Conservation (phyloP, 2,888 invertebrate species). For the Xestobium rufovillosum region DNA sequence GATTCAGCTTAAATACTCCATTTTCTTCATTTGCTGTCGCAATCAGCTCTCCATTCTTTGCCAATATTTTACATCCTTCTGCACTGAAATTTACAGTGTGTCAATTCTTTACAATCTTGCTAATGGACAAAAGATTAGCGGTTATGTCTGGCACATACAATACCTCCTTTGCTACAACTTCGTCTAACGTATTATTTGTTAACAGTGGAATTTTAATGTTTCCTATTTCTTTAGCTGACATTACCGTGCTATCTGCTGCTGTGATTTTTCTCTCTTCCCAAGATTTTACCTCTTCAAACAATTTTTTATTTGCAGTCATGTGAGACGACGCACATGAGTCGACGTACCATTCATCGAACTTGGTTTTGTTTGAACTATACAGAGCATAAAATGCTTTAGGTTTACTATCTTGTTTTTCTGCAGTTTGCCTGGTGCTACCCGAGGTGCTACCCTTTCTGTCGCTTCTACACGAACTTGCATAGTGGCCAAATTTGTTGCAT, state of each 20-base stretch:
- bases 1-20: conserved; percentile 16
- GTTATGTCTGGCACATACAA: conserved; percentile 14
- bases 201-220: too few relatives aligned
- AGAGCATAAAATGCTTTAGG: too few relatives aligned
- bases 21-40: conserved; percentile 14
- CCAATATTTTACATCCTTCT: conserved; percentile 14
- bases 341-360: too few relatives aligned
- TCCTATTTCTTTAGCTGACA: conserved; percentile 2
- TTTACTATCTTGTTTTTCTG: too few relatives aligned
- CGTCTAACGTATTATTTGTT: conserved; percentile 1
- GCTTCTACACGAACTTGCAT: too few relatives aligned
- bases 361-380: too few relatives aligned
- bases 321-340: conserved; percentile 19
- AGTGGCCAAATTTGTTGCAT: too few relatives aligned
- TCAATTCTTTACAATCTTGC: conserved; percentile 16
- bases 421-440: too few relatives aligned
- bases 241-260: conserved; percentile 1
- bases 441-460: too few relatives aligned
- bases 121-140: conserved; percentile 19
- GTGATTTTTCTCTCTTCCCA: conserved; percentile 3
- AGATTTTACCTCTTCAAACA: conserved; percentile 6
- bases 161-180: conserved; percentile 11
- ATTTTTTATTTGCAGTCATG: conserved; percentile 13
- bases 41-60: conserved; percentile 11
- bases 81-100: conserved; percentile 13